phyloP scores from a whole-genome alignment of 2,113 vertebrate genomes.

The Numenius arquata region DNA sequence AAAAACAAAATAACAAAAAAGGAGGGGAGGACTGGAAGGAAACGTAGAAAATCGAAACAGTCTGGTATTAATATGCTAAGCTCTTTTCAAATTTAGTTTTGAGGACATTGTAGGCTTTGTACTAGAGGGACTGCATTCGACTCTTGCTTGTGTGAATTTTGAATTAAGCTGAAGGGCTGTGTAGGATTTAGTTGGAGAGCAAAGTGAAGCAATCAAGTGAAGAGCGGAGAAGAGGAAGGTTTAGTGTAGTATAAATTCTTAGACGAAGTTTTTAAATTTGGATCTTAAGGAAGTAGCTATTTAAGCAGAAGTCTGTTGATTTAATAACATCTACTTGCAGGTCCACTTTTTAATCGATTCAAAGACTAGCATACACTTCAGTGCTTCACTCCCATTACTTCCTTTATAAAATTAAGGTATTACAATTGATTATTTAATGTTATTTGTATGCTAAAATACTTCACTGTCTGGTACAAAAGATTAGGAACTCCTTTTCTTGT shows the following conservation, averaged over 20 bases:
- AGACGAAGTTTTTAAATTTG: background rate
- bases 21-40: background rate
- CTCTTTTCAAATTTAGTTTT: background rate
- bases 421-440: background rate
- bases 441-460: constrained; percentile 9
- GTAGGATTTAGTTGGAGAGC: background rate
- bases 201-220: background rate
- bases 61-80: background rate
- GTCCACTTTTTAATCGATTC: background rate
- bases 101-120: background rate
- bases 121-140: background rate
- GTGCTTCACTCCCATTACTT: background rate
- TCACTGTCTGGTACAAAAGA: background rate
- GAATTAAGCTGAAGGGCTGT: background rate
- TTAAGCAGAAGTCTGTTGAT: background rate
- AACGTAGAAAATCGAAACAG: background rate
- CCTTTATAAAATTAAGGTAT: background rate
- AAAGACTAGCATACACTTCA: background rate
- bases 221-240: background rate
- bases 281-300: background rate
- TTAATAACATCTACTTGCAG: background rate
- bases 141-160: background rate
- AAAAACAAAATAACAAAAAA: background rate
- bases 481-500: background rate
- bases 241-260: background rate